Evolutionary conservation across 2,113 vertebrate genomes (phyloP), one percentile per base, ranked within the genome.

Genomic region (Phoxinus phoxinus): DNA sequence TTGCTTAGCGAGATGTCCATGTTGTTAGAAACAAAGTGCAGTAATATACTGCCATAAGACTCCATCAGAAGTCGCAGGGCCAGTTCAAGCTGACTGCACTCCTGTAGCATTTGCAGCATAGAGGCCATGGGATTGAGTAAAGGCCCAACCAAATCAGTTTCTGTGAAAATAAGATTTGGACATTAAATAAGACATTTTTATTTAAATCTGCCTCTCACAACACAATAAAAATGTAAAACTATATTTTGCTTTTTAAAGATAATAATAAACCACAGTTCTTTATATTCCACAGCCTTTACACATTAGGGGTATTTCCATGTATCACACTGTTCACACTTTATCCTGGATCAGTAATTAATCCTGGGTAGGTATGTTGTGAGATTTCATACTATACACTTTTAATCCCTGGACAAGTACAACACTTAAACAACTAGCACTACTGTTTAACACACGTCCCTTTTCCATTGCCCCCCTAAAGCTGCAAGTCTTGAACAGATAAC

Each of bases 61-160:
- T 91, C 92, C 41, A 96, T 56, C 0, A 96, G 91, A 7, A 98
- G 93, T 51, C 93, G 89, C 13, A 99, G 91, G 25, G 96, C 95
- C 89, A 99, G 90, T 87, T 98, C 95, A 44, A 95, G 94, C 86
- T 99, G 98, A 90, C 96, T 98, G 86, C 96, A 96, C 90, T 99
- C 98, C 88, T 96, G 96, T 27, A 99, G 93, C 93, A 92, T 97
- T 91, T 96, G 96, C 8, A 98, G 90, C 91, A 96, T 92, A 63
- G 92, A 92, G 27, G 84, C 84, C 88, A 97, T 92, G 44, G 96
- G 96, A 3, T 63, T 88, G 63, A 93, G 89, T 27, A 96, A 87
- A 0, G 94, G 94, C 63, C 51, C 73, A 23, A 97, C 89, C 3
- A 94, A 92, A 89, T 95, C 98, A 96, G 85, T 11, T 58, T 3